These are phyloP conservation scores for Phymanthus crucifer DNA, from an alignment of 92 coral and sea anemone species.

Conservation along the genomic window DNA sequence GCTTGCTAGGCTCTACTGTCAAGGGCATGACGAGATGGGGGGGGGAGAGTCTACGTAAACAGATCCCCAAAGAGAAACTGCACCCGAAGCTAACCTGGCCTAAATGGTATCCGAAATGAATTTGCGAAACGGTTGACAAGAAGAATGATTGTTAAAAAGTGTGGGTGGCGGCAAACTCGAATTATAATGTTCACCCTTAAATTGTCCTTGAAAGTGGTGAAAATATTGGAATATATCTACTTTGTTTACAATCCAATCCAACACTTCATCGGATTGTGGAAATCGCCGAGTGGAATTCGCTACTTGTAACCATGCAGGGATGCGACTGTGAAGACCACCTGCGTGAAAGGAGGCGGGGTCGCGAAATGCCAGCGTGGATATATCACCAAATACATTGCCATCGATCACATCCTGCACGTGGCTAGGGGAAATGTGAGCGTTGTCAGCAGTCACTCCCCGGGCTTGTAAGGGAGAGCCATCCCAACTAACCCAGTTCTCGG, in stretches of 20 bases:
- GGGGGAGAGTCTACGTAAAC: slow-evolving; percentile 4
- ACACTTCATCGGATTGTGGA: slow-evolving; percentile 3
- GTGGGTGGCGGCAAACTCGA: not conserved
- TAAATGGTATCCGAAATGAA: slow-evolving; percentile 26
- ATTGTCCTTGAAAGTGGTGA: not conserved
- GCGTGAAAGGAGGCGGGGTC: not conserved
- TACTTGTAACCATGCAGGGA: slow-evolving; percentile 5
- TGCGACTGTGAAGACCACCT: slow-evolving; percentile 11
- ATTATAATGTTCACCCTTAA: not conserved
- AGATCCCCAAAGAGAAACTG: slow-evolving; percentile 20
- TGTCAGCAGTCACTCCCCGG: not conserved
- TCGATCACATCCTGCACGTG: not conserved
- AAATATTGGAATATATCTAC: not conserved
- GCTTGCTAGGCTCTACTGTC: slow-evolving; percentile 16
- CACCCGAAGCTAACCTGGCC: slow-evolving; percentile 25
- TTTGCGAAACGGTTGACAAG: slow-evolving; percentile 31
- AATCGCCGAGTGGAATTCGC: too few species aligned
- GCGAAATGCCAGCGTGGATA: not conserved
- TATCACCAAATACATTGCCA: not conserved
- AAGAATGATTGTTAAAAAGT: slow-evolving; percentile 25
- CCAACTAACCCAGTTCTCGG: too few species aligned
- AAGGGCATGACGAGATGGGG: slow-evolving; percentile 33
- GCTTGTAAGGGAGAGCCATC: too few species aligned
- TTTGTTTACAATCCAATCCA: slow-evolving; percentile 24
- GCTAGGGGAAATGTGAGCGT: not conserved